Evolutionary conservation across 2,888 invertebrate genomes (phyloP), one percentile per base, ranked within the genome.

Genomic region (Caenorhabditis doughertyi): DNA sequence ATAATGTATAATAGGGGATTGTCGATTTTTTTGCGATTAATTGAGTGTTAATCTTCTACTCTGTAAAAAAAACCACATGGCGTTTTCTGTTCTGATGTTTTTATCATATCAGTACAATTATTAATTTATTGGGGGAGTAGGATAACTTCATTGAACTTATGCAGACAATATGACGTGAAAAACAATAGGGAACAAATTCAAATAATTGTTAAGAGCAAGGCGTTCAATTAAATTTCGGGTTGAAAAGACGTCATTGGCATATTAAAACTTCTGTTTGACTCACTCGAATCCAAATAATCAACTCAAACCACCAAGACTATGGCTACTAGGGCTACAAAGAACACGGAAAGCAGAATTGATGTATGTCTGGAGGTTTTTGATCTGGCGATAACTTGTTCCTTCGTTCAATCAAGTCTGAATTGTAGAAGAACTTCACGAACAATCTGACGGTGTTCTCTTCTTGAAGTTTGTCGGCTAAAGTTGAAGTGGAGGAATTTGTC

Each of bases 321-420:
- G 11, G 21, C 25, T n/a, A n/a, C n/a, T n/a, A n/a, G n/a, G 64
- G 60, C 76, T 76, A 76, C 76, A 76, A 76, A 60, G 60, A 60
- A 49, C 76, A 67, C 35, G 51, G 11, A 47, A 47, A 64, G 21
- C 64, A 64, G 29, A 64, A 49, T 29, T 18, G 58, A 60, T 53
- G 58, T 27, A 18, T 29, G 53, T 55, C 44, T 60, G 60, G 60
- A 9, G 67, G 39, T 58, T 25, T 58, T 68, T 76, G 58, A 67
- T 76, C 60, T 67, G 58, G 39, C n/a, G 49, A 60, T 60, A 18
- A 25, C 3, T 44, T 3, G n/a, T 56, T 32, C 21, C 47, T 47
- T 11, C 42, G n/a, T 44, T 29, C 44, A n/a, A n/a, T n/a, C 44
- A n/a, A 8, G 44, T 67, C 7, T 8, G 67, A 35, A 25, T 35